Evolutionary conservation across 2,113 vertebrate species (phyloP).

Genomic region (Atrichornis clamosus): DNA sequence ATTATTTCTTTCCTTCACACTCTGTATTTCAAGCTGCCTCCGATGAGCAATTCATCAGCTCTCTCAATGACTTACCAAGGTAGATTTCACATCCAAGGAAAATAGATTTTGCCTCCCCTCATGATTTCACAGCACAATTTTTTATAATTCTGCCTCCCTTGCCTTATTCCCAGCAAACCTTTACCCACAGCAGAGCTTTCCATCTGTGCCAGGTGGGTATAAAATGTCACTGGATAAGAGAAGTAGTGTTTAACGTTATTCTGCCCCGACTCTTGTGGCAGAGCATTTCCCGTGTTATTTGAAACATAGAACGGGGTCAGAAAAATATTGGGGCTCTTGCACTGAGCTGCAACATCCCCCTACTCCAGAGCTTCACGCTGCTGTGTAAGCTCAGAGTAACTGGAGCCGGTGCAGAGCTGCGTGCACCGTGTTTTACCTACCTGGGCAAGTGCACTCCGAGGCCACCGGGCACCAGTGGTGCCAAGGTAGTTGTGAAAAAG

Average conservation of each 20-base stretch:
- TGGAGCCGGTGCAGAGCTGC: not conserved
- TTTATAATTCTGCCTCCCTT: not conserved
- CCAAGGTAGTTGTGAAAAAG: not conserved
- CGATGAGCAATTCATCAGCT: conserved; percentile 41
- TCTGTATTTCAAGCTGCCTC: conserved; percentile 46
- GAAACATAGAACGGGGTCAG: not conserved
- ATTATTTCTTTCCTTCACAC: conserved; percentile 45
- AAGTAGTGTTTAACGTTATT: not conserved
- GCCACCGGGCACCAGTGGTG: not conserved
- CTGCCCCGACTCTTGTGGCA: not conserved
- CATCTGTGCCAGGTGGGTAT: not conserved
- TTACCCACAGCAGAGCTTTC: not conserved
- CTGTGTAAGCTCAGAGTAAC: not conserved
- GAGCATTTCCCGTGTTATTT: not conserved
- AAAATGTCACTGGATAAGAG: not conserved
- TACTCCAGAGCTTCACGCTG: accelerated
- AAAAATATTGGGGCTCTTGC: not conserved
- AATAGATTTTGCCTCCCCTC: conserved; percentile 26
- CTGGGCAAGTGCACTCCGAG: accelerated
- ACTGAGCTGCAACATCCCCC: not conserved
- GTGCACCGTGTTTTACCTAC: accelerated
- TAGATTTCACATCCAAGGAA: conserved; percentile 28
- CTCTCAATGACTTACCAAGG: conserved; percentile 28
- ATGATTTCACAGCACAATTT: not conserved
- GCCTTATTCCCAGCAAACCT: not conserved